Base-by-base conservation (phyloP, 2,888 invertebrate species). In the Zygogramma bicolorata region DNA sequence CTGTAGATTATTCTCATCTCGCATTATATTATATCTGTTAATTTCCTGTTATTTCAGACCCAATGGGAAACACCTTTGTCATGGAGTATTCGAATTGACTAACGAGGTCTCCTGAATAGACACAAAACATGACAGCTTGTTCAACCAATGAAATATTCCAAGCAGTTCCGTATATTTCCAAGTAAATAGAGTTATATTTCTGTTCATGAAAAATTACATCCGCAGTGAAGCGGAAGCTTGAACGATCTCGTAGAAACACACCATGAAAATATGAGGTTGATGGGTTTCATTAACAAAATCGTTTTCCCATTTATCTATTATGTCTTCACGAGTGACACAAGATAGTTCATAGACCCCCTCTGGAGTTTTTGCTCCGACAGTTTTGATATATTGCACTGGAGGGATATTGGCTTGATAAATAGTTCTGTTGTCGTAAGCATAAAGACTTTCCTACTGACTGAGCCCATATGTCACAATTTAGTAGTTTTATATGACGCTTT, bases 251-350 rank as follows among this genome's bases (percentile, higher is more conserved):
- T 53, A 53, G 6, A 22, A 13, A 22, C 27, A 6, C 25, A n/a
- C 5, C n/a, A 25, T 27, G 53, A 53, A 27, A 53, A 53, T 53
- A 53, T 53, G 27, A 53, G 18, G 5, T 6, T 46, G 15, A 15
- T 46, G 46, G 7, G 53, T 53, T 22, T 53, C 53, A 53, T 53
- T 27, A 53, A 6, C n/a, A 13, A 22, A 53, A 53, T 53, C 53
- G 53, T 53, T 53, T 53, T 53, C 53, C 53, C 53, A 46, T 53
- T 53, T 27, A 27, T 53, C 53, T 8, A 53, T 53, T 53, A 53
- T 53, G 53, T 53, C 53, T 53, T 53, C 7, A 53, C 53, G 8
- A 53, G 22, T 53, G 53, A 13, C 53, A 27, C 53, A 25, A 53
- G 25, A 53, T 53, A 53, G 53, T 53, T 53, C 27, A 53, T 53